Base-by-base conservation (phyloP, 2,113 vertebrate genomes). In the Cavia porcellus region DNA sequence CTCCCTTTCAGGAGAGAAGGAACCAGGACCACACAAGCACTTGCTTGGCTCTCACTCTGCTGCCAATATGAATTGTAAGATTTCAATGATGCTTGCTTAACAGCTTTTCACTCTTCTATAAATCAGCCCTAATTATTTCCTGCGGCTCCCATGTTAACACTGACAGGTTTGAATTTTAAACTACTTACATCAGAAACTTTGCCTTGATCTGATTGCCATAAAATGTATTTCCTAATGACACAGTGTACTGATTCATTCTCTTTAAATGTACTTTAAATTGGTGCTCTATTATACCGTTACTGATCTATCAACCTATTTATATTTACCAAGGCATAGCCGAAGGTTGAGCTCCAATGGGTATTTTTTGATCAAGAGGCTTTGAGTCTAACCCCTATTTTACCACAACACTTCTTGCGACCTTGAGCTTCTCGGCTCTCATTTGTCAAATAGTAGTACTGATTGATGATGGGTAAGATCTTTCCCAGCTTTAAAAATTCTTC, bases 171-270 rank as follows among this genome's bases (percentile, higher is more conserved):
- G 52, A 83, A 89, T 86, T 86, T 75, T 92, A 52, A 94, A 66
- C 70, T 81, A 77, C 14, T 50, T 81, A 85, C 52, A 79, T 42
- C 28, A 95, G 25, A 95, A 47, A 66, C 35, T 70, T 47, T 77
- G 42, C 30, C 13, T 30, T 77, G 1, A 72, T 11, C 19, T 72
- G n/a, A 42, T 89, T 92, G 24, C 84, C 85, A 45, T 24, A 81
- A 94, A 97, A 87, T 62, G 24, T 59, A 89, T 30, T 92, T 97
- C 52, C 64, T 55, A 86, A 92, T 42, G 81, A 55, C 47, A 83
- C 28, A 90, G 68, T 30, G 59, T 77, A 61, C 38, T 35, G 28
- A 92, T 88, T 77, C 72, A 82, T 57, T 94, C 28, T 79, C 20
- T 70, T 96, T 22, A 85, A 81, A 79, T 89, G 38, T 55, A 61